Evolutionary conservation across 2,797 vertebrate species (phyloP), one percentile per base, ranked within the genome.

Genomic region (Bradypodion ventrale): DNA sequence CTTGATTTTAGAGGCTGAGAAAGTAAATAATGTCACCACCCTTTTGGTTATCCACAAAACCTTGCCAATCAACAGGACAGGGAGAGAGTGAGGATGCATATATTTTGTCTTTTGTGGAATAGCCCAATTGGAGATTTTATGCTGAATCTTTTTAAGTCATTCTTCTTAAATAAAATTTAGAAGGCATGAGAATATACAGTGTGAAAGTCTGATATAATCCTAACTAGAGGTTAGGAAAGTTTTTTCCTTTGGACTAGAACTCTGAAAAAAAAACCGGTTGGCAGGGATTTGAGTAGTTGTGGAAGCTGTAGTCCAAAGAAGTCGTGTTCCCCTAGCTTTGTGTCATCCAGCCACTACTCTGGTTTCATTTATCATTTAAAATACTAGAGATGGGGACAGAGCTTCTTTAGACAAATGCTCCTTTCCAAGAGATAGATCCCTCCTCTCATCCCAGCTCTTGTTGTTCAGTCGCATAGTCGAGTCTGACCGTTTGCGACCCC

Each of bases 11-110:
- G 49, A 42, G 75, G 81, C 52, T 40, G 42, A 70, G 32, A 72
- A 63, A 75, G 49, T 62, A 80, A 75, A 79, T 80, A 79, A 73
- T 27, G 10, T 23, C n/a, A 21, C 62, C 77, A 75, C 46, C 60
- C 62, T 80, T 42, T 16, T 65, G 32, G 21, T 80, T 32, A 32
- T 65, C 10, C 9, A 8, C 42, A 70, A 13, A 60, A 44, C 16
- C 29, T 59, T 66, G 59, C 27, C 27, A n/a, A 59, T 32, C 27
- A 42, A 27, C 10, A 52, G 25, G 49, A 27, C 8, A n/a, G n/a
- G n/a, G n/a, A n/a, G n/a, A n/a, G n/a, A n/a, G n/a, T n/a, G n/a
- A 46, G 35, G 9, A 10, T 16, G 4, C 46, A 4, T 40, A 7
- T 27, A 5, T 9, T 5, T 46, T 63, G 25, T 44, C 13, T 63